Percentiles rank a stretch among this genome's conserved stretches.
These are phyloP conservation scores for Nylanderia fulva DNA, from an alignment of 1,140 invertebrate species.

Conservation along the genomic window DNA sequence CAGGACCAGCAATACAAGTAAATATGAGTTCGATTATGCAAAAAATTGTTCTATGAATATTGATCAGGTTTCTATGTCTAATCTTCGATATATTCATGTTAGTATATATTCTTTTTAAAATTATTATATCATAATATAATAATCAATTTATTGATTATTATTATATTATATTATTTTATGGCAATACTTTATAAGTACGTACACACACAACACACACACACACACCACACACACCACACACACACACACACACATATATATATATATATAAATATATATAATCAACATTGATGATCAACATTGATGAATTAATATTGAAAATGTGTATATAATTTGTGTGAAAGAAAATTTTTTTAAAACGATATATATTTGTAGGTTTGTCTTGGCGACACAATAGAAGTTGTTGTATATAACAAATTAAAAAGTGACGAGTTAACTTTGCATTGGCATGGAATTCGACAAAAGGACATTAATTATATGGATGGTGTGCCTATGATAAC, in stretches of 20 bases:
- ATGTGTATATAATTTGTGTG: neutral
- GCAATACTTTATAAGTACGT: no score
- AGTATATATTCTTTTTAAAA: neutral
- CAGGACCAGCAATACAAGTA: slow-evolving; percentile 94
- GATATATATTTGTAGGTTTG: slow-evolving; percentile 87
- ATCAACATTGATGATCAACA: no score
- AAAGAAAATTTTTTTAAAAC: neutral
- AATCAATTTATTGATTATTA: no score
- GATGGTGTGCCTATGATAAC: slow-evolving; percentile 88
- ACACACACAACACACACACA: no score
- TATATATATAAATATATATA: no score
- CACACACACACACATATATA: no score
- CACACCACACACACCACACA: no score
- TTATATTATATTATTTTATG: neutral
- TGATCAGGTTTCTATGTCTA: neutral
- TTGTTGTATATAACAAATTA: slow-evolving; percentile 88
- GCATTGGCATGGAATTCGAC: slow-evolving; percentile 83
- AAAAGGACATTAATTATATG: slow-evolving; percentile 83
- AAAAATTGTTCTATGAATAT: neutral
- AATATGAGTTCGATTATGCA: slow-evolving; percentile 56
- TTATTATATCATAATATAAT: no score
- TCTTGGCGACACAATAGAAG: slow-evolving; percentile 88
- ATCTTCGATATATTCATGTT: neutral
- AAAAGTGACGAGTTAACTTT: slow-evolving; percentile 74
- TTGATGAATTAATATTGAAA: neutral